Conservation (phyloP, 1,140 invertebrate species). For the Heliconius hewitsoni region DNA sequence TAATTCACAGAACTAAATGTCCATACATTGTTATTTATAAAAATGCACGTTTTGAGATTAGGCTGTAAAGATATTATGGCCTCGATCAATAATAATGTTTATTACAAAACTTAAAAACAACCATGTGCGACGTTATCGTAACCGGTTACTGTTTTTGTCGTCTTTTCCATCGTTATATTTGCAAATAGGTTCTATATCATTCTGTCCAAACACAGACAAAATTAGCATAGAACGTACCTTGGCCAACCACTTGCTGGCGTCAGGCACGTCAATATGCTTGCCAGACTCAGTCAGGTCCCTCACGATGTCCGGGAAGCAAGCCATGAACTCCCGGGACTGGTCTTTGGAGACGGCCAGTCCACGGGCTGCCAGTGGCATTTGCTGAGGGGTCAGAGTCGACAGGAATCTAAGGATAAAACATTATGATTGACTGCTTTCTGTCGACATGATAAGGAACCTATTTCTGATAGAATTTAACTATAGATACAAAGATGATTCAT, state of each 20-base stretch:
- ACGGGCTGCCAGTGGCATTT: constrained; percentile 83
- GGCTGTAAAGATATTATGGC: background rate
- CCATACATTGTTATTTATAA: background rate
- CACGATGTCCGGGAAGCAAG: constrained; percentile 92
- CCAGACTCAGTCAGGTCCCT: constrained; percentile 89
- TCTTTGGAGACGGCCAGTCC: constrained; percentile 86
- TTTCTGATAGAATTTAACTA: background rate
- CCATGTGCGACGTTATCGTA: constrained; percentile 13
- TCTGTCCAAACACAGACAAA: constrained; percentile 61
- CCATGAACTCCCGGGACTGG: constrained; percentile 92
- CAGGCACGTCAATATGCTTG: constrained; percentile 87
- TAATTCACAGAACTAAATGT: background rate
- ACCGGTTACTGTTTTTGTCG: constrained; percentile 21
- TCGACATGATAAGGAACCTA: constrained; percentile 20
- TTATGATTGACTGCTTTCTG: constrained; percentile 27
- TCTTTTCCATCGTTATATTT: background rate
- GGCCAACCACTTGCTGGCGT: constrained; percentile 89
- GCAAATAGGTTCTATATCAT: constrained; percentile 44
- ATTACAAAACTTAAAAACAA: background rate
- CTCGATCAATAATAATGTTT: background rate
- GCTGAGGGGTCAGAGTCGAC: constrained; percentile 79
- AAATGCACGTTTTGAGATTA: background rate
- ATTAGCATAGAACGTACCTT: constrained; percentile 83
- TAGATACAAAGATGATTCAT: background rate
- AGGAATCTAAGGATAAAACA: constrained; percentile 74